Conservation (phyloP, 2,888 invertebrate genomes). For the Ectropis crepuscularia region DNA sequence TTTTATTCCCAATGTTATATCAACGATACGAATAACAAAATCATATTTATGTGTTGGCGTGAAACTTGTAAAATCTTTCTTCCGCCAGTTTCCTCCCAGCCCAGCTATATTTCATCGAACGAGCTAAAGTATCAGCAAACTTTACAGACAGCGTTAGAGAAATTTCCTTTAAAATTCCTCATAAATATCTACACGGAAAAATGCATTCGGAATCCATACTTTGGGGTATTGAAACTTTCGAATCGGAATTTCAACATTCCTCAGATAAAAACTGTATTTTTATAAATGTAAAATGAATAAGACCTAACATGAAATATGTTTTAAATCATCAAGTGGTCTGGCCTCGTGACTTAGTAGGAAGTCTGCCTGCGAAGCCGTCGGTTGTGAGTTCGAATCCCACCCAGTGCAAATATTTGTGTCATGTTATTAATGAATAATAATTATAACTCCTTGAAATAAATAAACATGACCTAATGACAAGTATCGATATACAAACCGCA, state of each 20-base stretch:
- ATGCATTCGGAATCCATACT: slow-evolving; percentile 24
- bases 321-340: neutral
- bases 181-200: slow-evolving; percentile 22
- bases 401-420: too few relatives aligned
- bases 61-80: slow-evolving; percentile 8
- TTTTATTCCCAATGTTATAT: neutral
- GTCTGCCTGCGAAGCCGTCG: too few relatives aligned
- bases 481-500: slow-evolving; percentile 73
- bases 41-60: slow-evolving; percentile 20
- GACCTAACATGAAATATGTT: too few relatives aligned
- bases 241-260: neutral
- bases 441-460: slow-evolving; percentile 33
- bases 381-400: too few relatives aligned
- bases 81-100: slow-evolving; percentile 9
- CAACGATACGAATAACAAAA: slow-evolving; percentile 7
- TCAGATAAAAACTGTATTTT: neutral
- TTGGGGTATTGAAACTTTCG: slow-evolving; percentile 6
- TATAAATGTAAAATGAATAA: neutral
- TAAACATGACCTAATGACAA: slow-evolving; percentile 52
- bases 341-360: too few relatives aligned
- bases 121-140: slow-evolving; percentile 16
- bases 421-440: too few relatives aligned
- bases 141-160: slow-evolving; percentile 16
- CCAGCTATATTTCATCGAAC: slow-evolving; percentile 22
- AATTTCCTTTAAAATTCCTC: slow-evolving; percentile 17